Conservation (phyloP, 2,888 invertebrate genomes). For the Pseudolycoriella hygida region DNA sequence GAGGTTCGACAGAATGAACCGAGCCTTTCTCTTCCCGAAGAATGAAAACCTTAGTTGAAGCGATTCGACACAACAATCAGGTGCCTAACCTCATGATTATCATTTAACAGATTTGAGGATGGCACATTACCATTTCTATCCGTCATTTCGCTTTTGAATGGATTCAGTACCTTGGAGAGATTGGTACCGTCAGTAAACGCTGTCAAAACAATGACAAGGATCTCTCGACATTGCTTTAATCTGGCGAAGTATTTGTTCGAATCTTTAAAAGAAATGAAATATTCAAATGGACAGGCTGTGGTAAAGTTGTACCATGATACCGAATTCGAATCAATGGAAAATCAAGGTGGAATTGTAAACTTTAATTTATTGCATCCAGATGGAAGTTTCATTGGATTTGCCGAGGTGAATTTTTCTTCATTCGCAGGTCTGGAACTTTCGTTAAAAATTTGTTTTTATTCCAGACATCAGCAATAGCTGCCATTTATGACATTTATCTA, state of each 20-base stretch:
- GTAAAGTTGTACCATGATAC: constrained; percentile 57
- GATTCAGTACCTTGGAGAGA: constrained; percentile 54
- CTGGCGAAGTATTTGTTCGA: constrained; percentile 57
- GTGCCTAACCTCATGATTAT: too few species aligned
- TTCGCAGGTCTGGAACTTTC: neutral
- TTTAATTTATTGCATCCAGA: constrained; percentile 70
- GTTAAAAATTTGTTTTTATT: constrained; percentile 13
- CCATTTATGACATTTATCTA: constrained; percentile 66
- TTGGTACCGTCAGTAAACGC: constrained; percentile 33
- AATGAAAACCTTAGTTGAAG: too few species aligned
- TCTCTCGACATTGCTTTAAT: constrained; percentile 55
- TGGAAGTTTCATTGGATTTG: constrained; percentile 70
- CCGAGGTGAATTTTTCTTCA: constrained; percentile 42
- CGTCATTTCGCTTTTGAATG: constrained; percentile 63
- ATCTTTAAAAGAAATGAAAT: constrained; percentile 41
- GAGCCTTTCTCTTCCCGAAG: too few species aligned
- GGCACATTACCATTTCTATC: constrained; percentile 80
- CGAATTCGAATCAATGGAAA: constrained; percentile 37
- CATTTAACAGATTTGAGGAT: constrained; percentile 65
- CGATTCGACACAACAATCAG: too few species aligned
- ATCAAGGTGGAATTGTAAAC: constrained; percentile 74
- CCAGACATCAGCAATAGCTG: constrained; percentile 76
- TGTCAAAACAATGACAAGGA: constrained; percentile 35
- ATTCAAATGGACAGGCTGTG: constrained; percentile 53
- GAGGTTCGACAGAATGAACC: too few species aligned